Conservation (phyloP, 2,888 invertebrate species). For the Dendrolimus pini region DNA sequence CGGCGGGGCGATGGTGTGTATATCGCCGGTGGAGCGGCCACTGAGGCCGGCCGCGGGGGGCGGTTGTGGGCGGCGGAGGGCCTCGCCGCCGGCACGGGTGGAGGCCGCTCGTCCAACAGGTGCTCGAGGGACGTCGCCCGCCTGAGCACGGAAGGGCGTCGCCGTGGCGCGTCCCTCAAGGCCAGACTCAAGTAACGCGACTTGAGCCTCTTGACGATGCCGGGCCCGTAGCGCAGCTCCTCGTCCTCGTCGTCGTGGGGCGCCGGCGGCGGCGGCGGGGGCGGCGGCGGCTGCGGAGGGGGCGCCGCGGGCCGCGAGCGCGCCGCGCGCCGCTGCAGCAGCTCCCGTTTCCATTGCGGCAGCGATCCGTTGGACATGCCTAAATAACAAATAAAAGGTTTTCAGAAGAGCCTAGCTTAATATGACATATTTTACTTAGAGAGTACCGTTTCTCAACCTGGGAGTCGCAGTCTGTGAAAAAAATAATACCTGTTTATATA, state of each 20-base stretch:
- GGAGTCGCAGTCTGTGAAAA: too few relatives aligned
- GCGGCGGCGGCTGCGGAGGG: constrained; percentile 32
- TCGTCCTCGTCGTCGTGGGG: constrained; percentile 70
- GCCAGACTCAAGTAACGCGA: constrained; percentile 92
- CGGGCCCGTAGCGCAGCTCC: constrained; percentile 93
- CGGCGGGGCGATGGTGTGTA: constrained; percentile 50
- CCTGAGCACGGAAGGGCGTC: constrained; percentile 83
- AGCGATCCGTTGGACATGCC: constrained; percentile 69
- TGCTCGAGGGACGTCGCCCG: constrained; percentile 92
- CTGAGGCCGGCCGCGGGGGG: constrained; percentile 42
- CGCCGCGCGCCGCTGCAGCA: constrained; percentile 83
- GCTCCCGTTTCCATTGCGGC: constrained; percentile 91
- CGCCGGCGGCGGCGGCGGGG: constrained; percentile 41
- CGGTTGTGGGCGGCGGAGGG: constrained; percentile 21
- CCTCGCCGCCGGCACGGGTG: constrained; percentile 38
- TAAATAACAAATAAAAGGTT: constrained; percentile 13
- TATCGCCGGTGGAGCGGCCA: constrained; percentile 34
- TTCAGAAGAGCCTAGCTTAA: too few relatives aligned
- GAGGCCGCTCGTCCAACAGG: constrained; percentile 81
- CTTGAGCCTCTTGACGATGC: constrained; percentile 91
- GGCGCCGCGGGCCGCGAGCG: constrained; percentile 32
- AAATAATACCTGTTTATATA: too few relatives aligned
- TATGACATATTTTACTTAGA: too few relatives aligned
- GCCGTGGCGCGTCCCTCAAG: constrained; percentile 82
- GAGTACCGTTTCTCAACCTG: too few relatives aligned